Conservation (phyloP, 2,888 invertebrate species). For the Ichneumoninae sp. region DNA sequence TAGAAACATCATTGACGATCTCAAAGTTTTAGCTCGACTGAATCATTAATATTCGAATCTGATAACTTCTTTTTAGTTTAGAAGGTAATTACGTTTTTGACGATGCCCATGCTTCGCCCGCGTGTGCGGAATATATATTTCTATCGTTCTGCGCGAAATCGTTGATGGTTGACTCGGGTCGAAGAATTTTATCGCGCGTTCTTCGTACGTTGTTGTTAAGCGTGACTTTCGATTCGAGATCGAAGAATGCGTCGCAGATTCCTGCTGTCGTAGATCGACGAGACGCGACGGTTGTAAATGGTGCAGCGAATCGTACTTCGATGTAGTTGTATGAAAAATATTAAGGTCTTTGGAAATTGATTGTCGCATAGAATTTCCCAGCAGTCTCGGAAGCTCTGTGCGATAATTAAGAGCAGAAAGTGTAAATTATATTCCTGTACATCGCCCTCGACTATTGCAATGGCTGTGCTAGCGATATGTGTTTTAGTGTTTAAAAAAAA, state of each 20-base stretch:
- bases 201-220: constrained; percentile 1
- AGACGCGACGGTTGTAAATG: neutral
- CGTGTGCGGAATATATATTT: neutral
- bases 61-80: neutral
- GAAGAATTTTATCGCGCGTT: constrained; percentile 1
- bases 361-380: constrained; percentile 4
- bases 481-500: constrained; percentile 26
- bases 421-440: constrained; percentile 10
- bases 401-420: neutral
- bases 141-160: neutral
- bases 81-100: neutral
- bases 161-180: neutral
- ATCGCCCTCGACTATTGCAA: constrained; percentile 33
- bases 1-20: neutral
- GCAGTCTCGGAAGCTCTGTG: neutral
- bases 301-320: neutral
- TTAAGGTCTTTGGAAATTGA: neutral
- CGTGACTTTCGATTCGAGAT: neutral
- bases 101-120: neutral
- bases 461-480: constrained; percentile 59
- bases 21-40: neutral
- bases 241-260: constrained; percentile 4
- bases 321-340: neutral
- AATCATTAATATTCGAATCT: neutral
- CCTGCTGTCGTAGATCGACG: neutral